phyloP scores from a whole-genome alignment of 2,888 invertebrate species.

The Tenthredo livida region DNA sequence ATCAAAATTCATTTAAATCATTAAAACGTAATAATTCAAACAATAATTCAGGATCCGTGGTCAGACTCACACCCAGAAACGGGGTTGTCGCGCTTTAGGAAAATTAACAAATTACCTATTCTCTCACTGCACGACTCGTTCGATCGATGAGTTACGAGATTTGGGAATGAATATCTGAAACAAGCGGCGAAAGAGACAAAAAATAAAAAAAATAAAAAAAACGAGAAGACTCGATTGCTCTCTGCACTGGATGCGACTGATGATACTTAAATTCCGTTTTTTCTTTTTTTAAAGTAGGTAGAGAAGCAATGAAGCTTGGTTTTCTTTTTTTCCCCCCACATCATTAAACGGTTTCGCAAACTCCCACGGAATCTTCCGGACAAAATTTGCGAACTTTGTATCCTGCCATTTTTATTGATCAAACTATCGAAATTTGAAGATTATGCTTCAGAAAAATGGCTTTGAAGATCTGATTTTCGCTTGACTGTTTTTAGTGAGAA shows the following conservation, averaged over 20 bases:
- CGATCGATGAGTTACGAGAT: neutral
- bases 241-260: neutral
- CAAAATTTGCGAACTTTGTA: neutral
- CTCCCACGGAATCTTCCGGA: neutral
- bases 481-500: neutral
- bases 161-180: neutral
- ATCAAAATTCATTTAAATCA: conserved; percentile 56
- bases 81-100: conserved; percentile 54
- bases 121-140: neutral
- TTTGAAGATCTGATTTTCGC: neutral
- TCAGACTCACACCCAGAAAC: conserved; percentile 55
- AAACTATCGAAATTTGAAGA: too few species aligned
- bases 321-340: neutral
- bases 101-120: neutral
- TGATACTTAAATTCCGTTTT: neutral
- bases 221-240: neutral
- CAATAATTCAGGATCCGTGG: conserved; percentile 56
- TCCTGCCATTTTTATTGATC: too few species aligned
- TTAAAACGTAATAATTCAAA: conserved; percentile 54
- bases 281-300: neutral
- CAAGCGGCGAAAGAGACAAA: neutral
- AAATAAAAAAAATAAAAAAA: neutral
- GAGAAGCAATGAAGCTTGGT: neutral
- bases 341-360: too few species aligned
- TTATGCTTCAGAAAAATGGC: neutral